phyloP scores from a whole-genome alignment of 35 echinoderm and acorn worm genomes.

The Ptychodera flava region DNA sequence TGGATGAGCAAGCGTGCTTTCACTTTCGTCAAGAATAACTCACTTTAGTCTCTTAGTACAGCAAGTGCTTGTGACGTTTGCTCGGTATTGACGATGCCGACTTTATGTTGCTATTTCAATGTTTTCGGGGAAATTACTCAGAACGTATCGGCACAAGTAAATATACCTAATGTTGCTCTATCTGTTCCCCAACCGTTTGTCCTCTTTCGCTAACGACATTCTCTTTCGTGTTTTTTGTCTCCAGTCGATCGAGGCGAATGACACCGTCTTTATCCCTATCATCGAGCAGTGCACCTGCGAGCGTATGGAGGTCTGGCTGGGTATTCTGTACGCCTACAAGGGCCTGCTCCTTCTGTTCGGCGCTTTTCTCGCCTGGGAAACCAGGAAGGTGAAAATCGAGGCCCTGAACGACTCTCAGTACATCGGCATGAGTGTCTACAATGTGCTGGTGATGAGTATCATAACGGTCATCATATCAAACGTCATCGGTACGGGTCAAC shows the following conservation, averaged over 20 bases:
- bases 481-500: conserved; percentile 56
- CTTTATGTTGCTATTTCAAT: no score
- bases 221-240: not conserved
- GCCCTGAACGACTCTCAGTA: conserved; percentile 98
- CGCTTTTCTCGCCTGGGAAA: conserved; percentile 92
- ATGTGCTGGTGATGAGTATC: conserved; percentile 82
- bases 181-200: no score
- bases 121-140: no score
- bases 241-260: conserved; percentile 57
- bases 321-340: conserved; percentile 81
- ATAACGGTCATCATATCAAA: conserved; percentile 89
- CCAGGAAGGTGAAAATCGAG: conserved; percentile 92
- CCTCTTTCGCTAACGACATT: no score
- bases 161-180: no score
- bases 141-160: no score
- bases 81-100: no score
- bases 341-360: conserved; percentile 89
- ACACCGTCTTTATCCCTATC: conserved; percentile 56
- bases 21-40: no score
- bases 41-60: no score
- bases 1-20: no score
- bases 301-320: conserved; percentile 70
- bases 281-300: conserved; percentile 73
- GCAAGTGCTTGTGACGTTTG: no score
- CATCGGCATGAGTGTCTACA: conserved; percentile 94